Base-by-base conservation (phyloP, 1,140 invertebrate species). In the Lutraria rhynchaena region DNA sequence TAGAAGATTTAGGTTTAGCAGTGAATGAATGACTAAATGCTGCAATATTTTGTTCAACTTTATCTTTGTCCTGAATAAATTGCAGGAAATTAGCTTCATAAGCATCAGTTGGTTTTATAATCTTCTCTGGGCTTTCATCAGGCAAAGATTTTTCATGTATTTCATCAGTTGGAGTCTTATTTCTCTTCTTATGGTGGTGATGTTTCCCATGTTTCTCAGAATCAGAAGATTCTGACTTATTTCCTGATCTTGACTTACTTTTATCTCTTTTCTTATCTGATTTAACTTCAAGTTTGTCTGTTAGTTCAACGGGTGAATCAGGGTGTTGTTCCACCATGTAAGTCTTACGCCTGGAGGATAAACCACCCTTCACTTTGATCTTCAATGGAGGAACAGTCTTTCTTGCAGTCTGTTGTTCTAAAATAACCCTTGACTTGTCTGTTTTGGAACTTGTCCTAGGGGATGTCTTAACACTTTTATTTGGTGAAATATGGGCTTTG, bases 341-440 rank as follows among this genome's bases (percentile, higher is more conserved):
- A 27, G 70, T 82, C 29, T 82, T 82, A 29, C 73, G 60, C 58
- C 41, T 55, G 0, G 70, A 81, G n/a, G 70, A 73, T 22, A 65
- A 31, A 33, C 74, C 74, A 55, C 57, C 70, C 51, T 87, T 83
- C 15, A 82, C 76, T 58, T 84, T 87, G 4, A 87, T 83, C 81
- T 87, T 87, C 13, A 87, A 53, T 9, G 86, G 86, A n/a, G 86
- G 86, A 37, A 87, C 86, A n/a, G 82, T 85, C 57, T 77, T 84
- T 37, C 74, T 81, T 0, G 60, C 55, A 11, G 75, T 71, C 49
- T 78, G 74, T 29, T 83, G 55, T 41, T 77, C 74, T 55, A 67
- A 31, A 44, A 67, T 67, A 49, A 1, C 19, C 17, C 49, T 63
- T 29, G 27, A 49, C 37, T 27, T 71, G 51, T 17, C 41, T 24